Conservation (phyloP, 2,113 vertebrate genomes). For the Gymnorhina tibicen region DNA sequence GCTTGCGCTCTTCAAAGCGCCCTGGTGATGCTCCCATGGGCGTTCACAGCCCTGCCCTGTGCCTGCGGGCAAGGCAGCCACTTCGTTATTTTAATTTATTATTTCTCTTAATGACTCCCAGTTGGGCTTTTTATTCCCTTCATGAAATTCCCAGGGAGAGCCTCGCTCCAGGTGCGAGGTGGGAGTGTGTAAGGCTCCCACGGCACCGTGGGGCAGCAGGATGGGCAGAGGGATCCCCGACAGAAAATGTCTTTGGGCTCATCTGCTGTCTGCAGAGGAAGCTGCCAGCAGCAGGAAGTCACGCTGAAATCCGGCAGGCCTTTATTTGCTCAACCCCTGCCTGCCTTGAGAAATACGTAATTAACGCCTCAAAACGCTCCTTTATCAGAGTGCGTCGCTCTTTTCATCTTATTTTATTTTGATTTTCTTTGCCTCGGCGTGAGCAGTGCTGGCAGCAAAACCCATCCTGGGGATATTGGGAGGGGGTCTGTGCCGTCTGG, state of each 20-base stretch:
- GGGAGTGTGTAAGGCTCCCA: background rate
- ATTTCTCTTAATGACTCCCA: background rate
- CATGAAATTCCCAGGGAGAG: constrained; percentile 3
- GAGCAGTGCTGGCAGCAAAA: background rate
- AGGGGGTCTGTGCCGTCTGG: fast-evolving
- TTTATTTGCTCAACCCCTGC: constrained; percentile 64
- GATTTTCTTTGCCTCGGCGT: background rate
- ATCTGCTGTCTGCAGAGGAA: constrained; percentile 25
- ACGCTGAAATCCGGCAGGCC: constrained; percentile 49
- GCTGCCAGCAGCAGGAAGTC: constrained; percentile 59
- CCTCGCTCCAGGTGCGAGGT: background rate
- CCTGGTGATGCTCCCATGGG: background rate
- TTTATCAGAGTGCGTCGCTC: background rate
- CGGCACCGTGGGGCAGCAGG: fast-evolving
- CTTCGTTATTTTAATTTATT: constrained; percentile 2
- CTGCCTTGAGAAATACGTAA: constrained; percentile 44
- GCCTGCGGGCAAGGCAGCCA: constrained; percentile 2
- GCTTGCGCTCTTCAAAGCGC: background rate
- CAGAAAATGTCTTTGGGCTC: constrained; percentile 42
- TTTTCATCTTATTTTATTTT: background rate
- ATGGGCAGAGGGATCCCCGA: background rate
- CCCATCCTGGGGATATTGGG: fast-evolving
- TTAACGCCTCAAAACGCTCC: background rate
- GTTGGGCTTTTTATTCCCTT: background rate
- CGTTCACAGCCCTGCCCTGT: constrained; percentile 18